Conservation (phyloP, 30 jellyfish, hydroid and myxozoan species). For the Clytia hemisphaerica region DNA sequence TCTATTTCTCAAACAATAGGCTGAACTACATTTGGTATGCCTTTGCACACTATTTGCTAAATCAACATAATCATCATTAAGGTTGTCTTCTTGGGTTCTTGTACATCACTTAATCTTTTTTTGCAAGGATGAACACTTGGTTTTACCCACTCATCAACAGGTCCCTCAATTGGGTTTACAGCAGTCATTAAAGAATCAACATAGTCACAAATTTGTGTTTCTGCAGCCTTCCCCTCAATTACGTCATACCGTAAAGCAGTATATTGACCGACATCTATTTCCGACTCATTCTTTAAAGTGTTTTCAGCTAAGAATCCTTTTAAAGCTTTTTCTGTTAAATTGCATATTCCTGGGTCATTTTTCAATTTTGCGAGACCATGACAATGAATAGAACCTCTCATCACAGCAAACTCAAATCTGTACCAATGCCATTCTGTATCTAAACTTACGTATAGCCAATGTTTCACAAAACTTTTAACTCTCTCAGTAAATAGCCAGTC, state of each 20-base stretch:
- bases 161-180: no score
- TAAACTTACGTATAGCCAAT: conserved; percentile 14
- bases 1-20: conserved; percentile 5
- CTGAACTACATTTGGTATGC: no score
- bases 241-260: conserved; percentile 4
- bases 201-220: background rate
- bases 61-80: background rate
- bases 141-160: no score
- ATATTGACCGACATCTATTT: background rate
- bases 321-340: conserved; percentile 20
- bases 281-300: background rate
- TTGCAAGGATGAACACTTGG: no score
- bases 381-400: no score
- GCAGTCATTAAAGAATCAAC: no score
- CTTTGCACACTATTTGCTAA: no score
- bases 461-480: no score
- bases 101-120: conserved; percentile 16
- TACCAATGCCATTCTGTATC: conserved; percentile 29
- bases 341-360: no score
- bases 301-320: background rate
- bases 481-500: no score
- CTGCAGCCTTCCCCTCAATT: background rate
- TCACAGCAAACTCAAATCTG: no score
- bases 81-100: background rate
- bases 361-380: conserved; percentile 9